Percentiles rank a stretch among this genome's conserved stretches.
Evolutionary conservation across 2,113 vertebrate genomes (phyloP).

Genomic region (Zosterops hypoxanthus): DNA sequence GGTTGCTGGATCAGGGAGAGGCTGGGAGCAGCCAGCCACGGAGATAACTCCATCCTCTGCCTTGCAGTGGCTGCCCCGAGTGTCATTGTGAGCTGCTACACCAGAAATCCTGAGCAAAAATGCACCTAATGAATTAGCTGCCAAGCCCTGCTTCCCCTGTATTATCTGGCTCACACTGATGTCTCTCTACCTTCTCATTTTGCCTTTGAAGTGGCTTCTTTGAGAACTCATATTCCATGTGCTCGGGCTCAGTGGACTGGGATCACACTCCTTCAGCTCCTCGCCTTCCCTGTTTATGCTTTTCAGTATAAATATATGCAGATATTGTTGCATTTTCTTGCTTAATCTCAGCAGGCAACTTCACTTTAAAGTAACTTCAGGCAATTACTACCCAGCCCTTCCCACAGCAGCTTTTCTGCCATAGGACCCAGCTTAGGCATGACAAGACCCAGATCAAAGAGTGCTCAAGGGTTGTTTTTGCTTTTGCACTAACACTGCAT

Average conservation of each 20-base stretch:
- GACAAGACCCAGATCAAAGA: slow-evolving; percentile 17
- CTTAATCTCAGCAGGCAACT: slow-evolving; percentile 52
- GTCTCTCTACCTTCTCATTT: not conserved
- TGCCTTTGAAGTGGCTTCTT: slow-evolving; percentile 25
- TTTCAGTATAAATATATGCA: slow-evolving; percentile 57
- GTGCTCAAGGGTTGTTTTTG: not conserved
- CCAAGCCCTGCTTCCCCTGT: not conserved
- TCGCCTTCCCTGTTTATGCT: not conserved
- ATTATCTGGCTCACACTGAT: not conserved
- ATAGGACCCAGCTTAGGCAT: not conserved
- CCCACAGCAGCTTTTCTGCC: slow-evolving; percentile 1
- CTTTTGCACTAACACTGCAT: not conserved
- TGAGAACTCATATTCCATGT: not conserved
- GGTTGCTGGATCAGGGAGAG: not conserved
- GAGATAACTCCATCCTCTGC: not conserved
- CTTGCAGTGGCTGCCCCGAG: not conserved
- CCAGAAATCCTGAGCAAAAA: not conserved
- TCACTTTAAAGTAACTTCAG: slow-evolving; percentile 54
- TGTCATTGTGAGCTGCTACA: not conserved
- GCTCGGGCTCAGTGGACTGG: not conserved
- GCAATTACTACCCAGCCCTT: slow-evolving; percentile 52
- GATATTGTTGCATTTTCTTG: slow-evolving; percentile 45
- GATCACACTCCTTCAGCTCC: not conserved
- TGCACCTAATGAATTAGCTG: not conserved
- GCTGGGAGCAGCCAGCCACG: not conserved